Evolutionary conservation across 2,888 invertebrate species (phyloP).

Genomic region (Mythimna albipuncta): DNA sequence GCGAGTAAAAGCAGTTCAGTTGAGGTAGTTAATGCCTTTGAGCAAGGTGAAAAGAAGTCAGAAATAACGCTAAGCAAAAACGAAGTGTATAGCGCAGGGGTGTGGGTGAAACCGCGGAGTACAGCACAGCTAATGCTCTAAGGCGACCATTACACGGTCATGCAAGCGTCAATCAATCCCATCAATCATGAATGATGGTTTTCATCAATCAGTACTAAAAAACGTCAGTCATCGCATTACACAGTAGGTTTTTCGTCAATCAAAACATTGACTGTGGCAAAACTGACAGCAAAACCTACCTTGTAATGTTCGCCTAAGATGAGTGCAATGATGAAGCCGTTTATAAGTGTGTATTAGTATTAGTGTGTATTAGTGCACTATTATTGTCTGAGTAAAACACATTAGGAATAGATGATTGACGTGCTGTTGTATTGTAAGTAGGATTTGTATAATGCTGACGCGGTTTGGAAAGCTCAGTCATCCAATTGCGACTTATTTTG

Average conservation of each 20-base stretch:
- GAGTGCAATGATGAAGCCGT: slow-evolving; percentile 26
- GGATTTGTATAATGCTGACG: slow-evolving; percentile 25
- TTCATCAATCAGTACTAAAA: no score
- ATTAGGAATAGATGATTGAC: slow-evolving; percentile 37
- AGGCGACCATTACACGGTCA: no score
- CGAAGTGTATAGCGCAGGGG: background rate
- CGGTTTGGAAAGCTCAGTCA: slow-evolving; percentile 13
- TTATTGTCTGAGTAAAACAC: slow-evolving; percentile 41
- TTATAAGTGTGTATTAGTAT: slow-evolving; percentile 20
- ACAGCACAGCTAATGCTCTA: background rate
- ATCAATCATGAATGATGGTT: no score
- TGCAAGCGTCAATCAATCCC: no score
- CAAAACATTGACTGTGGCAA: no score
- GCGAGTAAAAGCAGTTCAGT: no score
- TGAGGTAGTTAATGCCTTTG: no score
- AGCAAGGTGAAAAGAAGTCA: background rate
- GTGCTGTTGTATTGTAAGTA: slow-evolving; percentile 1
- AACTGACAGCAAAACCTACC: no score
- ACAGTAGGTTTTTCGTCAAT: no score
- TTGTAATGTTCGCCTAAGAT: background rate
- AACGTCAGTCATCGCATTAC: no score
- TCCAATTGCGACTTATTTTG: background rate
- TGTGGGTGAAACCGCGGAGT: background rate
- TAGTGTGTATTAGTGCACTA: slow-evolving; percentile 25
- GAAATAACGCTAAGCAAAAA: background rate